Percentiles rank a stretch among this genome's conserved stretches.
Evolutionary conservation across 2,888 invertebrate species (phyloP).

Genomic region (Blera fallax): DNA sequence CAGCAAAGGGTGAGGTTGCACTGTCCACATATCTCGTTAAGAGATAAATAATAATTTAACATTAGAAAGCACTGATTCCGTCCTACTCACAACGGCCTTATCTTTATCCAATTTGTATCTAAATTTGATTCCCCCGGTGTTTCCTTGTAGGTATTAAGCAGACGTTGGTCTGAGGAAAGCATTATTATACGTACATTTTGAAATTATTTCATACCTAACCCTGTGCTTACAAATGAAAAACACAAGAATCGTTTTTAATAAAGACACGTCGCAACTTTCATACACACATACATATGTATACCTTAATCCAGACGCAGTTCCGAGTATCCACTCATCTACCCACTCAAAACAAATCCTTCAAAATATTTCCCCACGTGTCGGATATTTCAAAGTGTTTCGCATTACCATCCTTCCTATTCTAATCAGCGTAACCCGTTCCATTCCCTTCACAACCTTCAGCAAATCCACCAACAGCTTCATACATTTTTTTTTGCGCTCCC

Average conservation of each 20-base stretch:
- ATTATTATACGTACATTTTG: too few species aligned
- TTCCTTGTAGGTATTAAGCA: too few species aligned
- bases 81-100: too few species aligned
- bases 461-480: slow-evolving; percentile 7
- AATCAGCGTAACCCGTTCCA: slow-evolving; percentile 24
- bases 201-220: neutral
- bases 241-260: neutral
- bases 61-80: too few species aligned
- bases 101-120: too few species aligned
- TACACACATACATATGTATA: too few species aligned
- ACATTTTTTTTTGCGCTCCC: neutral
- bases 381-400: neutral
- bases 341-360: neutral
- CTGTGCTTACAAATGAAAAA: slow-evolving; percentile 22
- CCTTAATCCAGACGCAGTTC: neutral
- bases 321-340: neutral
- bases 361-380: neutral
- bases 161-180: too few species aligned
- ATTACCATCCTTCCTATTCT: neutral
- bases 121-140: too few species aligned
- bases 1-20: too few species aligned
- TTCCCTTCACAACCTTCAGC: slow-evolving; percentile 13
- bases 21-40: too few species aligned
- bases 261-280: neutral
- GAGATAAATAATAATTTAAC: too few species aligned